These are phyloP conservation scores for Drosophila nikananu DNA, from an alignment of 1,140 invertebrate species.

Conservation along the genomic window DNA sequence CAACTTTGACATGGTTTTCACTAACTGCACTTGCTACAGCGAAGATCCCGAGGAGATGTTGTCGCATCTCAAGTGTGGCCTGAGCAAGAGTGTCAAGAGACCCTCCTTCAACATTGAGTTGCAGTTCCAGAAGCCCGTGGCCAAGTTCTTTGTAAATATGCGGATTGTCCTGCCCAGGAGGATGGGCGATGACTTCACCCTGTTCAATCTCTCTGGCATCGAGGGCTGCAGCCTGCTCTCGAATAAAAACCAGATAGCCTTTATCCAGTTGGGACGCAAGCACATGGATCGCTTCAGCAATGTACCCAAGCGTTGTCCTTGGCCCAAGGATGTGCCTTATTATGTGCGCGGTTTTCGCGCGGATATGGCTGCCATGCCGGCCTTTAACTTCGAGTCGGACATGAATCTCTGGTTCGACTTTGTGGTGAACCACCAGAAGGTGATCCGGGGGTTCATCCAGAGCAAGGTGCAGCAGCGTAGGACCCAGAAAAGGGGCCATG, in stretches of 20 bases:
- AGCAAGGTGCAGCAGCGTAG: constrained; percentile 34
- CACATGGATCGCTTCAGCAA: constrained; percentile 48
- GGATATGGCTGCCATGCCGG: constrained; percentile 62
- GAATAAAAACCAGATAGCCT: constrained; percentile 62
- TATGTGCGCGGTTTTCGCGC: constrained; percentile 54
- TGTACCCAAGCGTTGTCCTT: constrained; percentile 48
- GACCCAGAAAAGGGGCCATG: constrained; percentile 14
- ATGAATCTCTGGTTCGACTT: constrained; percentile 58
- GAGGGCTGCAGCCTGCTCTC: constrained; percentile 58
- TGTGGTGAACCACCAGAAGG: constrained; percentile 53
- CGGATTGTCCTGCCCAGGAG: constrained; percentile 36
- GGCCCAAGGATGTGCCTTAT: constrained; percentile 43
- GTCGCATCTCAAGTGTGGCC: constrained; percentile 29
- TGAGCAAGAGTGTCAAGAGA: constrained; percentile 51
- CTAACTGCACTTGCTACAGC: constrained; percentile 43
- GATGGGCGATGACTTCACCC: constrained; percentile 28
- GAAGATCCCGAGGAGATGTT: constrained; percentile 52
- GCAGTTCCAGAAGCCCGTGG: constrained; percentile 50
- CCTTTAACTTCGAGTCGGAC: constrained; percentile 58
- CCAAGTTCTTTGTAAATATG: constrained; percentile 54
- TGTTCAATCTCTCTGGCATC: constrained; percentile 54
- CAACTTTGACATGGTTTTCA: constrained; percentile 56
- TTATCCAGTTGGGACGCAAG: constrained; percentile 49
- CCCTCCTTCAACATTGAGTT: constrained; percentile 53
- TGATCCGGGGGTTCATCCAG: constrained; percentile 51